Evolutionary conservation across 30 jellyfish, hydroid and myxozoan genomes (phyloP), one percentile per base, ranked within the genome.

Genomic region (Turritopsis rubra): DNA sequence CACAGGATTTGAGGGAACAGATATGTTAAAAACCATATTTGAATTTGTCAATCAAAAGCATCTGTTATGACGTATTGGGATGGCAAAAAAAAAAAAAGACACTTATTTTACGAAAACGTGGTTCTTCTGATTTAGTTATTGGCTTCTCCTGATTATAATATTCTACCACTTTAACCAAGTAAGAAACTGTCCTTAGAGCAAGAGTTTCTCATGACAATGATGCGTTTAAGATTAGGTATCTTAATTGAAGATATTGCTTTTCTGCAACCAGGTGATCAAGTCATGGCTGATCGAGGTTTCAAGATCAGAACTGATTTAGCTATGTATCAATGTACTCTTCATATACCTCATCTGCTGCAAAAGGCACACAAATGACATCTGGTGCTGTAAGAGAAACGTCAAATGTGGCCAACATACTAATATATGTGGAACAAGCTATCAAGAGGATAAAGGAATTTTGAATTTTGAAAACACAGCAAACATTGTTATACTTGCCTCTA

Each of bases 221-320:
- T 81, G 85, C 52, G 79, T 18, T 71, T 87, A 41, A 30, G 95
- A 29, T 86, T 80, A 29, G 86, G 85, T 21, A 66, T 80, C 8
- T 80, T 87, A 68, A 52, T 21, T 41, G 95, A 87, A 28, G 95
- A 87, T 65, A 53, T 87, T n/a, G n/a, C n/a, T n/a, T n/a, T n/a
- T 90, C 90, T 75, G 13, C 89, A 84, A 77, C 65, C 89, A 1
- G 94, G 96, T 52, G 52, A 86, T 86, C 52, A 72, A 79, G 53
- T n/a, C n/a, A n/a, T n/a, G n/a, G n/a, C n/a, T n/a, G n/a, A n/a
- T n/a, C n/a, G n/a, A n/a, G n/a, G n/a, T n/a, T n/a, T n/a, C n/a
- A n/a, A n/a, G n/a, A n/a, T n/a, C n/a, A n/a, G n/a, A n/a, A n/a
- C n/a, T 21, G 79, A 25, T 21, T 31, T 86, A 29, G 74, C 75